Evolutionary conservation across 2,888 invertebrate genomes (phyloP), one percentile per base, ranked within the genome.

Genomic region (Poecilus cupreus): DNA sequence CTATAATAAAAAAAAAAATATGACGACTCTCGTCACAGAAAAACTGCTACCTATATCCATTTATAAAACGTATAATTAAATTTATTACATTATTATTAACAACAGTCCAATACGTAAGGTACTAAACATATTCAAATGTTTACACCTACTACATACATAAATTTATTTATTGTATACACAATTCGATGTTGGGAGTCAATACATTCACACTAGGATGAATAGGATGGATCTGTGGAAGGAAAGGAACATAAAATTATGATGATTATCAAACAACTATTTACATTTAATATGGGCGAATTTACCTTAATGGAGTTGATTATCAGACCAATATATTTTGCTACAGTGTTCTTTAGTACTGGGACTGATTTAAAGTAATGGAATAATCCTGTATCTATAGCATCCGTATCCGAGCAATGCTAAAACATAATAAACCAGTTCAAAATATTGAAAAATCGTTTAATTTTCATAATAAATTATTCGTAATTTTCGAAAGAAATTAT

Each of bases 21-120:
- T n/a, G n/a, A n/a, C n/a, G n/a, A n/a, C n/a, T n/a, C n/a, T n/a
- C n/a, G n/a, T n/a, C n/a, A n/a, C n/a, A 60, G 11, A 13, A 60
- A 60, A 5, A n/a, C n/a, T n/a, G n/a, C 60, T 22, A 54, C 11
- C n/a, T 16, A 54, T 51, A 6, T 77, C 76, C 76, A 77, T 77
- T 77, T 77, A 77, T 77, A 77, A 77, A 77, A 77, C 76, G 76
- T 77, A 57, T 77, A 77, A 77, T 77, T 77, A 77, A 57, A 77
- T 77, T 77, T 76, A 77, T 77, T 77, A 77, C 76, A 77, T 77
- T 77, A 77, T 77, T 39, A 77, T 77, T 37, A 77, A 77, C 76
- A 77, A 77, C 76, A 77, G 76, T 60, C 57, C 37, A 57, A 77
- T 77, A 70, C 37, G 70, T 70, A 70, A 70, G 70, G 70, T 70